These are phyloP conservation scores for Stichodactyla helianthus DNA, from an alignment of 64 coral and sea anemone species.

Conservation along the genomic window DNA sequence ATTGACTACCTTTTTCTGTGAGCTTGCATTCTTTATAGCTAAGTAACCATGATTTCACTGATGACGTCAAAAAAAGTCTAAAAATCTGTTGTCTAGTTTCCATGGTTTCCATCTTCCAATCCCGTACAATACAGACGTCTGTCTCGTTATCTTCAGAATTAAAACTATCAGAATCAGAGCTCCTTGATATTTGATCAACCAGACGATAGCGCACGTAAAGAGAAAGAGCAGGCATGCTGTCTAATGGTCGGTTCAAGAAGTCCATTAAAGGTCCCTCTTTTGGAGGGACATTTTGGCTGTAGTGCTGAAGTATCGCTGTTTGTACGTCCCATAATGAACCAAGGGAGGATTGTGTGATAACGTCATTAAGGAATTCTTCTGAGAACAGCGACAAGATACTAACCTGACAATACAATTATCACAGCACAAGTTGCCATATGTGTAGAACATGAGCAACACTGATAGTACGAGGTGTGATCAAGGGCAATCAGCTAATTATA, in stretches of 20 bases:
- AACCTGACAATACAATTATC: background rate
- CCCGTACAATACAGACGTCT: background rate
- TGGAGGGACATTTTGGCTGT: background rate
- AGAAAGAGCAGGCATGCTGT: background rate
- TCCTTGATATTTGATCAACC: background rate
- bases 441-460: no score
- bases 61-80: background rate
- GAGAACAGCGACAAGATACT: background rate
- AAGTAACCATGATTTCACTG: background rate
- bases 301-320: background rate
- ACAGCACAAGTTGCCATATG: background rate
- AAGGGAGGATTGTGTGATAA: background rate
- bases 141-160: background rate
- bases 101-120: background rate
- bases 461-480: no score
- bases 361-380: background rate
- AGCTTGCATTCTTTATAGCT: background rate
- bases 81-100: background rate
- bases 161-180: background rate
- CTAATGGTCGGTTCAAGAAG: background rate
- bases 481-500: no score
- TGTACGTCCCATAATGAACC: slow-evolving; percentile 9
- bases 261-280: background rate
- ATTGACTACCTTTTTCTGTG: slow-evolving; percentile 8
- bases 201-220: background rate